Evolutionary conservation across 2,797 vertebrate species (phyloP), one percentile per base, ranked within the genome.

Genomic region (Gymnothorax javanicus): DNA sequence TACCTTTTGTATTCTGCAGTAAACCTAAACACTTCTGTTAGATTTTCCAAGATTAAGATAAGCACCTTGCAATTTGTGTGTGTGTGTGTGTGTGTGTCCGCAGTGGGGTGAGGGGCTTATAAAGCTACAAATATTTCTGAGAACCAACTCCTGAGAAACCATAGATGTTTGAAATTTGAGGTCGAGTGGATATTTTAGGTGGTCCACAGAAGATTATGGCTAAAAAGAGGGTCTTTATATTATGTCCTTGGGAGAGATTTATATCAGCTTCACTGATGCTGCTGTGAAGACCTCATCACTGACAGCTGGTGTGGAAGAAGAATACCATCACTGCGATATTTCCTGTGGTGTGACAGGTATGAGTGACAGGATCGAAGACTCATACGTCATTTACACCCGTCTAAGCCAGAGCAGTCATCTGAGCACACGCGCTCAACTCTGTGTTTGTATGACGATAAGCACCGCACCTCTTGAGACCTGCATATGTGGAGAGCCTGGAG

Each of bases 51-150:
- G 33, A 43, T 43, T 43, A 43, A 43, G 33, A 43, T 43, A 43
- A 43, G 33, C 2, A 43, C 33, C 33, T 43, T 43, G 33, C 33
- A 43, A 43, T 43, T 43, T 67, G 64, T 25, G 23, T n/a, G 8
- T 1, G 64, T 7, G 62, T 33, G 25, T 89, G 92, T 89, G 88
- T 89, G 83, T 86, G 88, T 73, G 86, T 90, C 87, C 87, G 88
- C 87, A 89, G 33, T 90, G 92, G 23, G 87, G 90, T 91, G 85
- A 43, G 33, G 33, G 33, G 84, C 33, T 15, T 90, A 92, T 92
- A 91, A 90, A 84, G 87, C 13, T 73, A 50, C 57, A 52, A 57
- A 50, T 85, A 67, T 33, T 27, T 64, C 60, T 67, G 43, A 67
- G 83, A 9, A 59, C 58, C 58, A 9, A 15, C 58, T 9, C 17